Evolutionary conservation across 2,888 invertebrate genomes (phyloP).

Genomic region (Dryadula phaetusa): DNA sequence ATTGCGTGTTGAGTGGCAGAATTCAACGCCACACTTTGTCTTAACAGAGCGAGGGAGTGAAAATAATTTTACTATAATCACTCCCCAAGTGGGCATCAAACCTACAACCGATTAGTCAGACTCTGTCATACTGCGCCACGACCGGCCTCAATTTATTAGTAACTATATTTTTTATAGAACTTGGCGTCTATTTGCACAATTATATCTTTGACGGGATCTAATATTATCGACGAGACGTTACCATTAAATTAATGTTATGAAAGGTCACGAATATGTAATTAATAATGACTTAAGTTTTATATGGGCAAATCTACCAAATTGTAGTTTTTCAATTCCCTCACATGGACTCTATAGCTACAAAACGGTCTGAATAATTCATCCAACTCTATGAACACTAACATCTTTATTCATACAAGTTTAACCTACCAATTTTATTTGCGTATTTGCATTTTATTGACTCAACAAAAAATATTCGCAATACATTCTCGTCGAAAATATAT

Average conservation of each 20-base stretch:
- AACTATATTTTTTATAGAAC: no score
- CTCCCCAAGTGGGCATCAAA: no score
- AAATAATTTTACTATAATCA: no score
- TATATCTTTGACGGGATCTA: background rate
- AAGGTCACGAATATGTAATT: background rate
- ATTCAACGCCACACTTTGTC: no score
- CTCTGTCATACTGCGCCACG: no score
- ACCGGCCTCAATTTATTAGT: no score
- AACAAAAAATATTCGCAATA: slow-evolving; percentile 36
- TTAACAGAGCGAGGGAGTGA: no score
- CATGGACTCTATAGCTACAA: background rate
- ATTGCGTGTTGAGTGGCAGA: no score
- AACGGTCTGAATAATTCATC: slow-evolving; percentile 54
- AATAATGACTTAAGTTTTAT: background rate
- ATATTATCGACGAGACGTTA: background rate
- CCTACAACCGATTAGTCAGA: no score
- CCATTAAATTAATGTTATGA: background rate
- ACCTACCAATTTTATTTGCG: slow-evolving; percentile 49
- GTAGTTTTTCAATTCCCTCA: slow-evolving; percentile 9
- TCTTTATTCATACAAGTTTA: slow-evolving; percentile 56
- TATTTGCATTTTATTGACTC: slow-evolving; percentile 54
- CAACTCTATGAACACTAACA: slow-evolving; percentile 45
- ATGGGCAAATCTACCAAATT: slow-evolving; percentile 2
- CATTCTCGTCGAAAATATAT: slow-evolving; percentile 28
- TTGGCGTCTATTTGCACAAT: no score